A percentile compares a stretch with the other conserved stretches of the same genome.
Conservation (phyloP, 1,140 invertebrate genomes). For the Anoplophora glabripennis region DNA sequence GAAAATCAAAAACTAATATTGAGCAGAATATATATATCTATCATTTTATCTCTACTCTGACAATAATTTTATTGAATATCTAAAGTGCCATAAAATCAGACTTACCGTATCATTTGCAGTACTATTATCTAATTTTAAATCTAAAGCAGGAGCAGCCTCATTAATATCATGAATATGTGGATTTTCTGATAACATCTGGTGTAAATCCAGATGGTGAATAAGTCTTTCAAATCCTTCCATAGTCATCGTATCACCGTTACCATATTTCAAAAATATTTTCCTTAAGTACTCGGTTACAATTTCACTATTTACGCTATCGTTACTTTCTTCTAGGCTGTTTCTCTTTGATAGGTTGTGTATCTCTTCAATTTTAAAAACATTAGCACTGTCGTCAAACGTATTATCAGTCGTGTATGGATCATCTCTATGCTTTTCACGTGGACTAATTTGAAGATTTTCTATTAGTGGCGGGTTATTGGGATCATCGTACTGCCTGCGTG, state of each 20-base stretch:
- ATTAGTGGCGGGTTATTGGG: conserved; percentile 25
- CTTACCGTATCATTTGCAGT: conserved; percentile 53
- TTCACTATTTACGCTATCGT: conserved; percentile 16
- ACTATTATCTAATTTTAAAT: conserved; percentile 23
- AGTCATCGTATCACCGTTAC: conserved; percentile 60
- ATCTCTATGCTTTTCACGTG: conserved; percentile 13
- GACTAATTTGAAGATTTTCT: conserved; percentile 3
- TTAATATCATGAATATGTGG: conserved; percentile 47
- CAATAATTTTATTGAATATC: neutral
- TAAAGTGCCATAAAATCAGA: conserved; percentile 10
- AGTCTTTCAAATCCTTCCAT: conserved; percentile 65
- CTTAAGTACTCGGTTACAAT: conserved; percentile 34
- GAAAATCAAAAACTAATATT: no score
- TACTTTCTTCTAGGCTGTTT: conserved; percentile 8
- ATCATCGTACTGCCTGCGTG: conserved; percentile 28
- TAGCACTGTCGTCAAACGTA: conserved; percentile 8
- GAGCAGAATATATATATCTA: no score
- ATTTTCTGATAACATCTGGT: conserved; percentile 43
- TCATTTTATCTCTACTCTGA: neutral
- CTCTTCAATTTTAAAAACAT: neutral
- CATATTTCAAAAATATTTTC: conserved; percentile 54
- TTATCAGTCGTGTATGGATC: neutral
- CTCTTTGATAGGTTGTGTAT: conserved; percentile 4
- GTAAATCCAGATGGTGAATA: conserved; percentile 59
- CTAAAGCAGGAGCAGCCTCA: conserved; percentile 7